These are phyloP conservation scores for Brachionus angularis DNA, from an alignment of 1,140 invertebrate species.

Conservation along the genomic window DNA sequence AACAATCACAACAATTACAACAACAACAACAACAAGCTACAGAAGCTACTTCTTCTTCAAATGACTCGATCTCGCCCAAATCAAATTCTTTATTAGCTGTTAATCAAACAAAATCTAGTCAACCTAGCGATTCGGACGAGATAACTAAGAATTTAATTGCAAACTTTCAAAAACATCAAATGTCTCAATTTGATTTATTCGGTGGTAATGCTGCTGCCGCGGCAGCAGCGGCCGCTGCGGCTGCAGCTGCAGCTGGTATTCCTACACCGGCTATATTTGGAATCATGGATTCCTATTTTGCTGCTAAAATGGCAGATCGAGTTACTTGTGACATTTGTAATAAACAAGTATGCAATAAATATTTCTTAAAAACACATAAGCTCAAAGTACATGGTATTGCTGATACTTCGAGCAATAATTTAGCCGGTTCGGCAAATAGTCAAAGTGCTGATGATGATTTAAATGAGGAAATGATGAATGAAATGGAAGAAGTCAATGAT, in stretches of 20 bases:
- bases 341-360: constrained; percentile 93
- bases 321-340: constrained; percentile 93
- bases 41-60: background rate
- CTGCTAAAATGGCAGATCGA: constrained; percentile 61
- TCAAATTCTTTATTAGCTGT: too few species aligned
- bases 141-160: background rate
- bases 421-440: background rate
- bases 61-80: background rate
- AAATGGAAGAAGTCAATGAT: background rate
- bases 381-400: constrained; percentile 93
- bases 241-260: constrained; percentile 34
- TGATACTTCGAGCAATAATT: constrained; percentile 30
- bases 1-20: background rate
- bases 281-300: constrained; percentile 44
- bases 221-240: constrained; percentile 30
- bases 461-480: background rate
- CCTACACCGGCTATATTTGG: constrained; percentile 36
- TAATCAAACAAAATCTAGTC: background rate
- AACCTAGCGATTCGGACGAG: background rate
- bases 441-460: background rate
- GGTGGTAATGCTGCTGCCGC: constrained; percentile 35
- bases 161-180: constrained; percentile 24
- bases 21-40: background rate
- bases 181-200: constrained; percentile 28
- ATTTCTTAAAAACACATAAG: constrained; percentile 99